Percentiles rank a stretch among this genome's conserved stretches.
Conservation (phyloP, 2,888 invertebrate genomes). For the Eristalis tenax region DNA sequence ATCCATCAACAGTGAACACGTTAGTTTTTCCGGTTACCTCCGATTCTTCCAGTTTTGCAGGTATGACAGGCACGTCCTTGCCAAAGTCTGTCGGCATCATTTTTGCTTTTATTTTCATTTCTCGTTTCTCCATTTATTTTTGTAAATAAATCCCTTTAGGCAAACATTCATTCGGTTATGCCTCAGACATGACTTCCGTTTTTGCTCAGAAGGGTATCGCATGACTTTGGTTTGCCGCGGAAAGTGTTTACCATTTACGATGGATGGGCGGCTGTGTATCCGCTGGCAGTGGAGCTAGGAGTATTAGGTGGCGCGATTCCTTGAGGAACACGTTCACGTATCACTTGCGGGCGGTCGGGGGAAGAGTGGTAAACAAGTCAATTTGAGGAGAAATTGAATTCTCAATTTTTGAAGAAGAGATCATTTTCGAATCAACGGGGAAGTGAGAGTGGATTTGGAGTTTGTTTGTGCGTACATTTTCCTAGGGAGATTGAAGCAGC, state of each 20-base stretch:
- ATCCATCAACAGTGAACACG: constrained; percentile 45
- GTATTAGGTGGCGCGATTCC: background rate
- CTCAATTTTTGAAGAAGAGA: background rate
- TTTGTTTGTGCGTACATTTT: background rate
- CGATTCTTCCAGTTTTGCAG: constrained; percentile 3
- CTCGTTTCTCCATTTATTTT: constrained; percentile 10
- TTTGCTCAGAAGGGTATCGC: constrained; percentile 18
- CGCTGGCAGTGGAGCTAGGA: background rate
- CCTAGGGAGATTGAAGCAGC: background rate
- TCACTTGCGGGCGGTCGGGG: background rate
- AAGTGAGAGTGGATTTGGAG: background rate
- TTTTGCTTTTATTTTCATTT: constrained; percentile 6
- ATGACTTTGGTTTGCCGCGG: constrained; percentile 2
- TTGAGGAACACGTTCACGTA: background rate
- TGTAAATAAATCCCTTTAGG: constrained; percentile 57
- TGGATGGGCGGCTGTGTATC: background rate
- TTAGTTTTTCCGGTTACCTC: constrained; percentile 18
- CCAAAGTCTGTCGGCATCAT: constrained; percentile 16
- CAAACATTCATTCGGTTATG: constrained; percentile 69
- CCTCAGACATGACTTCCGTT: constrained; percentile 61
- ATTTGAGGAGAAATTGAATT: constrained; percentile 8
- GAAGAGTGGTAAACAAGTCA: background rate
- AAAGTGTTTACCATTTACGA: constrained; percentile 45
- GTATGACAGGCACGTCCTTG: constrained; percentile 24
- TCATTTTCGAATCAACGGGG: background rate